phyloP scores from a whole-genome alignment of 2,888 invertebrate species.

The Plebejus melissa region DNA sequence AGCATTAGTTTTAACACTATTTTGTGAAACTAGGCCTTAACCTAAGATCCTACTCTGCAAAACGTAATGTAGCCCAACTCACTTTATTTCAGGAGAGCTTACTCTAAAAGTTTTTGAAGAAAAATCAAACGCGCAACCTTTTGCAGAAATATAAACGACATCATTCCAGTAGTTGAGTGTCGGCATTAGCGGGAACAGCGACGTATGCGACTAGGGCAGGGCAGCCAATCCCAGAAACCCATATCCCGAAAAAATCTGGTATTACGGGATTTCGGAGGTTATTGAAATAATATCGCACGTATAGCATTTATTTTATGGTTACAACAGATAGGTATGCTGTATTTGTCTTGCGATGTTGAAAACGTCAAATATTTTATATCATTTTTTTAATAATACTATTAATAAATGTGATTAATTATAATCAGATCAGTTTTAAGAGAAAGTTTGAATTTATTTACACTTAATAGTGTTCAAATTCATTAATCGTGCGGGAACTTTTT shows the following conservation, averaged over 20 bases:
- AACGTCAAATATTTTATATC: too few species aligned
- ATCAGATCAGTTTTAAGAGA: too few species aligned
- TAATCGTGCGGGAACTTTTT: too few species aligned
- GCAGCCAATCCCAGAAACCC: background rate
- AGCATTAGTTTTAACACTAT: too few species aligned
- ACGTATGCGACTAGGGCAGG: constrained; percentile 1
- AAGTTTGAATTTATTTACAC: too few species aligned
- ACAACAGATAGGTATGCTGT: too few species aligned
- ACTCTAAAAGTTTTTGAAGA: constrained; percentile 9
- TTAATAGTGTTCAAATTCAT: too few species aligned
- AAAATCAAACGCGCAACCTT: constrained; percentile 14
- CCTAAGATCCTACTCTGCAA: background rate
- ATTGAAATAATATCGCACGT: background rate
- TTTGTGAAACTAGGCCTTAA: too few species aligned
- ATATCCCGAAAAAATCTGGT: background rate
- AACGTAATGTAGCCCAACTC: constrained; percentile 27
- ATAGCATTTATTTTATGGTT: too few species aligned
- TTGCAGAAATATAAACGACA: constrained; percentile 14
- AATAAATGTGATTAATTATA: too few species aligned
- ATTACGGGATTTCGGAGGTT: background rate
- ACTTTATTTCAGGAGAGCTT: constrained; percentile 6
- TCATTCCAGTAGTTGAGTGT: constrained; percentile 15
- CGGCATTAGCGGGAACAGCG: constrained; percentile 12
- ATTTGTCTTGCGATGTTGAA: too few species aligned
- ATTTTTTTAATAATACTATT: too few species aligned